phyloP scores from a whole-genome alignment of 2,113 vertebrate genomes.

The Danionella cerebrum region DNA sequence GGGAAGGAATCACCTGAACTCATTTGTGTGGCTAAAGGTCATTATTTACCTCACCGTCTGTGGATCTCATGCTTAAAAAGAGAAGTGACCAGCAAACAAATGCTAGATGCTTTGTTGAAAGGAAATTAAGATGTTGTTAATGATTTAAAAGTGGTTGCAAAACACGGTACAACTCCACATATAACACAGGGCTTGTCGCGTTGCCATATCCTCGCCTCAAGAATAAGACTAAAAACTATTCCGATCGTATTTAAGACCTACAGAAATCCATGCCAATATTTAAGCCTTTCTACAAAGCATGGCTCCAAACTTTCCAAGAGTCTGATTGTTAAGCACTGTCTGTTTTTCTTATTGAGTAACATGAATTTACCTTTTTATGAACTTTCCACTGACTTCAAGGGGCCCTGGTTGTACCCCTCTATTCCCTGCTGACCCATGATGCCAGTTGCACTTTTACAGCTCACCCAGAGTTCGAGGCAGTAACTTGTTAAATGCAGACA shows the following conservation, averaged over 20 bases:
- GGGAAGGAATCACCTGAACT: background rate
- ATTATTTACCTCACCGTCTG: background rate
- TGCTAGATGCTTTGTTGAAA: no score
- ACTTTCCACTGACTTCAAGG: slow-evolving; percentile 28
- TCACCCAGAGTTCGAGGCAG: no score
- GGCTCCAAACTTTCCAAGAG: slow-evolving; percentile 12
- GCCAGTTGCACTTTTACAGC: background rate
- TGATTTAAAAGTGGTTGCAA: no score
- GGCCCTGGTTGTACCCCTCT: background rate
- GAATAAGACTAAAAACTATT: no score
- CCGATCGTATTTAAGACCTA: no score
- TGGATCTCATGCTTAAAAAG: no score
- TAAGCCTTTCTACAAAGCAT: background rate
- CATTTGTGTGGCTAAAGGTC: slow-evolving; percentile 7
- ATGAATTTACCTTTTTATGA: slow-evolving; percentile 35
- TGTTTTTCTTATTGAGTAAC: slow-evolving; percentile 33
- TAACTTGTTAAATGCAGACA: background rate
- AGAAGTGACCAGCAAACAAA: no score
- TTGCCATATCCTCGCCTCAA: no score
- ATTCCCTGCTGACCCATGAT: background rate
- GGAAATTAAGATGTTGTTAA: no score
- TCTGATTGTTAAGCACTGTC: slow-evolving; percentile 1
- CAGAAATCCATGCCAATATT: no score
- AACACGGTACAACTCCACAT: no score
- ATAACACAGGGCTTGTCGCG: no score